Evolutionary conservation across 2,888 invertebrate species (phyloP).

Genomic region (Rhagonycha lutea): DNA sequence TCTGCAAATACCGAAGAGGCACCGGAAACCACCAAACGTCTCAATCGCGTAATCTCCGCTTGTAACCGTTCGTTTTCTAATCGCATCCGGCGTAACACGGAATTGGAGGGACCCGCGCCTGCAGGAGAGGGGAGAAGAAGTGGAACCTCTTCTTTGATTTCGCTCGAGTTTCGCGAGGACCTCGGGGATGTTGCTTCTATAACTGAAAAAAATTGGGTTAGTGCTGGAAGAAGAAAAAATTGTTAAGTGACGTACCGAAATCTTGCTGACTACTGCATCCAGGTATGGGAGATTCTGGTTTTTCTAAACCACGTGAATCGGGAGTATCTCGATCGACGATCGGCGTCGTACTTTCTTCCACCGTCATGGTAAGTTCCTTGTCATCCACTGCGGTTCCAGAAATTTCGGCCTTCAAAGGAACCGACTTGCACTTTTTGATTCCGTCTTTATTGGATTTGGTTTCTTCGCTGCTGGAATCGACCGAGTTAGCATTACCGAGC

Average conservation of each 20-base stretch:
- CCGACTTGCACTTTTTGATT: slow-evolving; percentile 47
- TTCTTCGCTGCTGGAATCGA: slow-evolving; percentile 41
- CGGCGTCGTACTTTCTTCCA: slow-evolving; percentile 46
- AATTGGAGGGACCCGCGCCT: slow-evolving; percentile 47
- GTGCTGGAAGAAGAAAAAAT: slow-evolving; percentile 1
- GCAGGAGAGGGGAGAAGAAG: slow-evolving; percentile 47
- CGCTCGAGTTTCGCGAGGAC: slow-evolving; percentile 48
- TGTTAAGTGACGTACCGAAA: slow-evolving; percentile 41
- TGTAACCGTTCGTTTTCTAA: slow-evolving; percentile 79
- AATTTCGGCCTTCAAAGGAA: slow-evolving; percentile 43
- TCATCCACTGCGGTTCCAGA: slow-evolving; percentile 1
- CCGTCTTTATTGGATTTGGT: slow-evolving; percentile 39
- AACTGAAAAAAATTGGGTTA: background rate
- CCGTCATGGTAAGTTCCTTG: slow-evolving; percentile 38
- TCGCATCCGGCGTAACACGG: slow-evolving; percentile 65
- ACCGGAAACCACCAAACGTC: slow-evolving; percentile 69
- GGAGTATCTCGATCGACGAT: slow-evolving; percentile 44
- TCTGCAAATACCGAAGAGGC: slow-evolving; percentile 65
- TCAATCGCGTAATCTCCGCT: slow-evolving; percentile 71
- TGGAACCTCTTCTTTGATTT: slow-evolving; percentile 39
- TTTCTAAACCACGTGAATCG: slow-evolving; percentile 37
- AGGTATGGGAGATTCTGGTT: slow-evolving; percentile 51
- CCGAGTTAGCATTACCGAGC: slow-evolving; percentile 44
- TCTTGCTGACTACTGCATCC: slow-evolving; percentile 51
- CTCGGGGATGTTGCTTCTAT: slow-evolving; percentile 43